Base-by-base conservation (phyloP, 2,888 invertebrate species). In the Eugnorisma glareosa region DNA sequence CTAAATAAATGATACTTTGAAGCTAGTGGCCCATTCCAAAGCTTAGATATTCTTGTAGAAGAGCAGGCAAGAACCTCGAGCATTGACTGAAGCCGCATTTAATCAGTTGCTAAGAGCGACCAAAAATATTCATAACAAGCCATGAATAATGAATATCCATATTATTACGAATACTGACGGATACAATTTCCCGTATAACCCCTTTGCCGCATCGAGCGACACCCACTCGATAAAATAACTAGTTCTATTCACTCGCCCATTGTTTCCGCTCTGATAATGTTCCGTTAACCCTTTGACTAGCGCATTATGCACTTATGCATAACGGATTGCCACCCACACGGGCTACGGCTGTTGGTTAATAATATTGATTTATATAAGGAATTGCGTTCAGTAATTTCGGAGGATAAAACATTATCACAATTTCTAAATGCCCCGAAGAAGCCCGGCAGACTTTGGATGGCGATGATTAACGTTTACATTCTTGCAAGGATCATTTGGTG, bases 241-340 rank as follows among this genome's bases (percentile, higher is more conserved):
- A 77, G 84, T 80, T 85, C 86, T 83, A 85, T 74, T 85, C 81
- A 75, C 54, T 75, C 63, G 43, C 5, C 40, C 13, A 81, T 77
- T 84, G 72, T 67, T 80, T 75, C 72, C 69, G 71, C 72, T 77
- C 86, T 81, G 64, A 84, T 81, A 81, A 72, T 54, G 70, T 74
- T 86, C 74, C 81, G 81, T 73, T 74, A 75, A 85, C 37, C 83
- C 83, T 79, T 74, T 85, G 68, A 77, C 67, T 67, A 51, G 66
- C 57, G 54, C 48, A 63, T 63, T 75, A 79, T 82, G 84, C 84
- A 85, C 54, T 82, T 85, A 77, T 85, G 83, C 83, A 82, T 51
- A 82, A 67, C 59, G 51, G 45, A 82, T 82, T 85, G 67, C 67
- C 67, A 81, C 59, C 21, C 51, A 57, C 59, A n/a, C 57, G 8